A percentile compares a stretch with the other conserved stretches of the same genome.
Conservation (phyloP, 2,113 vertebrate genomes). For the Ardeotis arabs region DNA sequence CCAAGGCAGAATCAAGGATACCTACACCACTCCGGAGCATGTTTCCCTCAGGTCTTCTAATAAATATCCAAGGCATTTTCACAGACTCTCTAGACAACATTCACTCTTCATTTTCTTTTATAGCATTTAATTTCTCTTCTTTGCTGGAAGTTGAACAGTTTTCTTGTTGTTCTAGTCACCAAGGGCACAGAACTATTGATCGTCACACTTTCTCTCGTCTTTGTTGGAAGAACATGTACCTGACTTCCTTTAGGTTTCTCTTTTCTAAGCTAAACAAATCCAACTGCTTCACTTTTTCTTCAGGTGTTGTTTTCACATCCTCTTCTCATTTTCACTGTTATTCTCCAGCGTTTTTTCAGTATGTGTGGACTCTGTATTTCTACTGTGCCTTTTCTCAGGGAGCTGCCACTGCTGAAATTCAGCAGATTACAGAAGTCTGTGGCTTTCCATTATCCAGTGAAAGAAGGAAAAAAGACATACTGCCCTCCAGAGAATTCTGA, state of each 20-base stretch:
- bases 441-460: background rate
- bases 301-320: background rate
- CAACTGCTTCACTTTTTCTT: background rate
- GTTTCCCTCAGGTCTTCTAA: constrained; percentile 24
- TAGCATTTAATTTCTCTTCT: constrained; percentile 41
- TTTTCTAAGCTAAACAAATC: constrained; percentile 15
- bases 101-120: constrained; percentile 21
- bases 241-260: background rate
- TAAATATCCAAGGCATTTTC: constrained; percentile 23
- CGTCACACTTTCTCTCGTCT: background rate
- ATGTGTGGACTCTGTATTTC: background rate
- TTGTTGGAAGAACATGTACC: background rate
- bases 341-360: background rate
- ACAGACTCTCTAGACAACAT: constrained; percentile 16
- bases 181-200: constrained; percentile 49
- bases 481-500: background rate
- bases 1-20: background rate
- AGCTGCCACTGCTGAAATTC: background rate
- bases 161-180: background rate
- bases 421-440: background rate
- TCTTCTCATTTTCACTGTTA: constrained; percentile 31
- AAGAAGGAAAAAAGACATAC: background rate
- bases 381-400: background rate
- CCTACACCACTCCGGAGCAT: background rate
- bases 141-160: constrained; percentile 5